A percentile compares a stretch with the other conserved stretches of the same genome.
Conservation (phyloP, 2,797 vertebrate species). For the Anguilla anguilla region DNA sequence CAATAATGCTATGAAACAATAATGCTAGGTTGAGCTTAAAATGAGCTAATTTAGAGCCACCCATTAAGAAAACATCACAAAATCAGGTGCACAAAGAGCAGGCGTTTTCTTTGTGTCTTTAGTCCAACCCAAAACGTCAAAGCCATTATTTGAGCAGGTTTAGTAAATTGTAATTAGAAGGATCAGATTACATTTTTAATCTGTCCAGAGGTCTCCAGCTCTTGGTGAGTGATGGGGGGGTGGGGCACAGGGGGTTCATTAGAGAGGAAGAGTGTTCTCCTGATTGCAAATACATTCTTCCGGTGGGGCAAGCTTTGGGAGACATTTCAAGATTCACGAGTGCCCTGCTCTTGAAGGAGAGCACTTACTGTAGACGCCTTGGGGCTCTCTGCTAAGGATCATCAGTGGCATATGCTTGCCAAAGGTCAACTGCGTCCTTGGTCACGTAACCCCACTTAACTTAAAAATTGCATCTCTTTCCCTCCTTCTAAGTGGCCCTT, state of each 20-base stretch:
- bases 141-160: neutral
- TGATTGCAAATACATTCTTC: conserved; percentile 14
- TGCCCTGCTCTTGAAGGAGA: conserved; percentile 14
- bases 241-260: neutral
- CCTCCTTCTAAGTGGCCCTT: neutral
- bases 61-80: neutral
- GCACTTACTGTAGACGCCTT: conserved; percentile 18
- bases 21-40: neutral
- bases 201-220: neutral
- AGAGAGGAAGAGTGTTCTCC: conserved; percentile 8
- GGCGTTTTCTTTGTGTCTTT: neutral
- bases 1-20: neutral
- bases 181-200: conserved; percentile 16
- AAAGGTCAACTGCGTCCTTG: conserved; percentile 13
- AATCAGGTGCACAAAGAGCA: neutral
- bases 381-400: conserved; percentile 15
- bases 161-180: neutral
- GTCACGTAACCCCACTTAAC: conserved; percentile 15
- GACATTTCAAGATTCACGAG: neutral
- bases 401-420: neutral
- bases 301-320: neutral
- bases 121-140: neutral
- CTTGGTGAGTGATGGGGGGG: neutral
- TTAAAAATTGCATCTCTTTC: neutral
- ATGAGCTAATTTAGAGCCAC: neutral